Conservation (phyloP, 2,113 vertebrate genomes). For the Petaurus breviceps region DNA sequence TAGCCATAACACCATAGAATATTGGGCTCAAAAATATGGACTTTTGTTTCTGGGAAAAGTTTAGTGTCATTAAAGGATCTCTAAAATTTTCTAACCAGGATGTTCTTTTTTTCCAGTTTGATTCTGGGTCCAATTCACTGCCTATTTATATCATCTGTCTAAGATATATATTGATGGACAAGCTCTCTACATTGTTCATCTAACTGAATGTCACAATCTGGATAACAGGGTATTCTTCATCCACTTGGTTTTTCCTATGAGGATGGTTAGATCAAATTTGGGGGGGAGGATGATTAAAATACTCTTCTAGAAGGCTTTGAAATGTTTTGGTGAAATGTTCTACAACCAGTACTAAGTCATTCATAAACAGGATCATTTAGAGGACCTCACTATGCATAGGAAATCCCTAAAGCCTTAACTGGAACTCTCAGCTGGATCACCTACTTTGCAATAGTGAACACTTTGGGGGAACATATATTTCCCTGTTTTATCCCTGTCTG, state of each 20-base stretch:
- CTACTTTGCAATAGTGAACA: no score
- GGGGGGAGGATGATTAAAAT: not conserved
- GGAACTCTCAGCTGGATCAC: no score
- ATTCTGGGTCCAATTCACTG: not conserved
- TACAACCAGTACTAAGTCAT: not conserved
- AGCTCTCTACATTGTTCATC: not conserved
- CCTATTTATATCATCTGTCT: no score
- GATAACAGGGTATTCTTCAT: not conserved
- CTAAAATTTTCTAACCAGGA: not conserved
- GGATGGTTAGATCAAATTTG: not conserved
- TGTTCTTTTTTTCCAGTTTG: not conserved
- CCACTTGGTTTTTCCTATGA: not conserved
- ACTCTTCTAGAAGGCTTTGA: not conserved
- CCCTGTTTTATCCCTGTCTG: no score
- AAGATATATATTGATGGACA: not conserved
- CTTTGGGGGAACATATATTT: no score
- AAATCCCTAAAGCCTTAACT: not conserved
- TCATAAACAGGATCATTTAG: not conserved
- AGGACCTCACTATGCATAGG: not conserved
- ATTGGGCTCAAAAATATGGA: no score
- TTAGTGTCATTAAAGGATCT: not conserved
- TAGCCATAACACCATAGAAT: not conserved
- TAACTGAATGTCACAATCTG: not conserved
- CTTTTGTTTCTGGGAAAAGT: not conserved
- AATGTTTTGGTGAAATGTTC: not conserved